Base-by-base conservation (phyloP, 2,113 vertebrate species). In the Odontesthes bonariensis region DNA sequence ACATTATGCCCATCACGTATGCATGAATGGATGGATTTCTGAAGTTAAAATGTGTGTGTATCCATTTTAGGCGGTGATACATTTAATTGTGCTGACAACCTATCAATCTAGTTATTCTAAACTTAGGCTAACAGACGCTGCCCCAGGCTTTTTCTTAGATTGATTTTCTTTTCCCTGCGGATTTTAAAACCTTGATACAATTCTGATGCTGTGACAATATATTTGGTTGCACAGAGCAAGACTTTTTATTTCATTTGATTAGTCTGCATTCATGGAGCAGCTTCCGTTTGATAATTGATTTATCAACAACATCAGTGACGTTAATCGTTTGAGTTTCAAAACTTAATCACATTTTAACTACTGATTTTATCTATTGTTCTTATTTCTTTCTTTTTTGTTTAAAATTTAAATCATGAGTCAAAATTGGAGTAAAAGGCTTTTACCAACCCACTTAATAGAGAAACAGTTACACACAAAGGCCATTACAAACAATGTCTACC, bases 311-410 rank as follows among this genome's bases (percentile, higher is more conserved):
- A 42, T 31, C 33, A 16, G 16, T 65, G 40, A 27, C 13, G 17
- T 44, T 72, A 11, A 53, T 67, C 23, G 27, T 72, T 53, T 19
- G 12, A n/a, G n/a, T n/a, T n/a, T n/a, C n/a, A n/a, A n/a, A n/a
- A n/a, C n/a, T n/a, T n/a, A n/a, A n/a, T n/a, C n/a, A n/a, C n/a
- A n/a, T n/a, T n/a, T n/a, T n/a, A n/a, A n/a, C n/a, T n/a, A n/a
- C n/a, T n/a, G n/a, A n/a, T n/a, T n/a, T n/a, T n/a, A n/a, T n/a
- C n/a, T n/a, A n/a, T n/a, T n/a, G n/a, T n/a, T n/a, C n/a, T n/a
- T n/a, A n/a, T n/a, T n/a, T n/a, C n/a, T n/a, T n/a, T n/a, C n/a
- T n/a, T n/a, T n/a, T n/a, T n/a, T n/a, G n/a, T n/a, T n/a, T n/a
- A n/a, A n/a, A n/a, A n/a, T n/a, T 66, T 66, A 6, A 27, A 13